phyloP scores from a whole-genome alignment of 2,113 vertebrate genomes.

The Lycocorax pyrrhopterus region DNA sequence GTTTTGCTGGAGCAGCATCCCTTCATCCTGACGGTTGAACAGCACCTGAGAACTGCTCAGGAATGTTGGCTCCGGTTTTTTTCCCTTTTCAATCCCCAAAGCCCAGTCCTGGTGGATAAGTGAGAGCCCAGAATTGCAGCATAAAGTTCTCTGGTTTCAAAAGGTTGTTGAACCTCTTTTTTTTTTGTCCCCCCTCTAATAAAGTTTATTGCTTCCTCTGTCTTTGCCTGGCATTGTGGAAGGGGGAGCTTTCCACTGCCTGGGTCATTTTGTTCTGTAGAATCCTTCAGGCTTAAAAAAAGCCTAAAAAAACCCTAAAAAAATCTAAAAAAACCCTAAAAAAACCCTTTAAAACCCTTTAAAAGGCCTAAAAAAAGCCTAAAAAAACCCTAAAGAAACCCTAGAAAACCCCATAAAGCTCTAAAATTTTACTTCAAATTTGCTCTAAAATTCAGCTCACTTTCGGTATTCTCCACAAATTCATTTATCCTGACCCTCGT shows the following conservation, averaged over 20 bases:
- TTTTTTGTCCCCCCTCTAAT: not conserved
- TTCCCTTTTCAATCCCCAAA: not conserved
- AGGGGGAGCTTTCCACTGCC: not conserved
- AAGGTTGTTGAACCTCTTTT: not conserved
- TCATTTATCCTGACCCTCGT: not conserved
- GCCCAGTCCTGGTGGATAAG: not conserved
- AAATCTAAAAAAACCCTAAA: too few species aligned
- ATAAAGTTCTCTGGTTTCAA: slow-evolving; percentile 11
- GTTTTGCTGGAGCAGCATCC: not conserved
- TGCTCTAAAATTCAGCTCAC: not conserved
- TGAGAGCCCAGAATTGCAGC: not conserved
- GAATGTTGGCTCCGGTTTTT: not conserved
- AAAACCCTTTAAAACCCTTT: not conserved
- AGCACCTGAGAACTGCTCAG: not conserved
- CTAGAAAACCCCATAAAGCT: not conserved
- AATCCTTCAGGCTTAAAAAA: not conserved
- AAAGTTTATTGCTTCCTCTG: slow-evolving; percentile 63
- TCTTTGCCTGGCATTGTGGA: not conserved
- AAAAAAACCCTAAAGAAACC: not conserved
- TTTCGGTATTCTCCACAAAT: not conserved
- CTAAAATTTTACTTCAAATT: not conserved
- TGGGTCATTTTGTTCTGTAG: not conserved
- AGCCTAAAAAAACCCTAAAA: not conserved
- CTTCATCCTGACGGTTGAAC: not conserved
- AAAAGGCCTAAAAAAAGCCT: not conserved